These are phyloP conservation scores for Mus minutoides DNA, from an alignment of 2,797 vertebrate species.

Conservation along the genomic window DNA sequence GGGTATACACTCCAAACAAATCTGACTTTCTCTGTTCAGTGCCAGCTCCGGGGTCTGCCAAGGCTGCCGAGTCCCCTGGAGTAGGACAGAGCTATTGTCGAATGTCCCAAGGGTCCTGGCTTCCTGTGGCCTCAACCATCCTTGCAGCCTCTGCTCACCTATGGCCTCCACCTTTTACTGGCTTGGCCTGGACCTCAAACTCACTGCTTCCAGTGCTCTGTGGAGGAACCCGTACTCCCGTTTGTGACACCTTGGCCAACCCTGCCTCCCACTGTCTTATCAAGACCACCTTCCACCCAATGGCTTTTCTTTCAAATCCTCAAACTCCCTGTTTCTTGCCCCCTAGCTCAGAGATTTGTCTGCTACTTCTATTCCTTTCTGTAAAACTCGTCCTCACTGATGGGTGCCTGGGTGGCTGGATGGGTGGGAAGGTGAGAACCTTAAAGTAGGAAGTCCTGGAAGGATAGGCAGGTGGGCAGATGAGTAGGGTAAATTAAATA, in stretches of 20 bases:
- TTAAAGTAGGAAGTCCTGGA: background rate
- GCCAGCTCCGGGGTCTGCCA: background rate
- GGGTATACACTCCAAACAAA: background rate
- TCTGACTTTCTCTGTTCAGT: too few species aligned
- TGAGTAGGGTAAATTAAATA: background rate
- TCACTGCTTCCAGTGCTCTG: background rate
- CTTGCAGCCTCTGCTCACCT: background rate
- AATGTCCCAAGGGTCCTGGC: background rate
- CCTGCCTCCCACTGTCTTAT: background rate
- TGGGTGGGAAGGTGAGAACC: background rate
- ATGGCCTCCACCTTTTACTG: background rate
- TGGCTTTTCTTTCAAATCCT: background rate
- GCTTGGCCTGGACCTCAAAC: background rate
- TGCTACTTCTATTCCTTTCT: background rate
- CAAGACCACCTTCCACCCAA: background rate
- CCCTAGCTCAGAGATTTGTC: background rate
- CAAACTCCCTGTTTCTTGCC: background rate
- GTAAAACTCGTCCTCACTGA: background rate
- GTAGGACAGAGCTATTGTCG: background rate
- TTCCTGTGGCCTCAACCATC: background rate
- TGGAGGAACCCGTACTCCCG: background rate
- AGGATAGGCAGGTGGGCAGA: background rate
- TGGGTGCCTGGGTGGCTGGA: background rate
- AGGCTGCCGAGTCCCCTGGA: background rate
- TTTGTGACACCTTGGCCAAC: accelerated